phyloP scores from a whole-genome alignment of 2,113 vertebrate species.

The Colinus virginianus region DNA sequence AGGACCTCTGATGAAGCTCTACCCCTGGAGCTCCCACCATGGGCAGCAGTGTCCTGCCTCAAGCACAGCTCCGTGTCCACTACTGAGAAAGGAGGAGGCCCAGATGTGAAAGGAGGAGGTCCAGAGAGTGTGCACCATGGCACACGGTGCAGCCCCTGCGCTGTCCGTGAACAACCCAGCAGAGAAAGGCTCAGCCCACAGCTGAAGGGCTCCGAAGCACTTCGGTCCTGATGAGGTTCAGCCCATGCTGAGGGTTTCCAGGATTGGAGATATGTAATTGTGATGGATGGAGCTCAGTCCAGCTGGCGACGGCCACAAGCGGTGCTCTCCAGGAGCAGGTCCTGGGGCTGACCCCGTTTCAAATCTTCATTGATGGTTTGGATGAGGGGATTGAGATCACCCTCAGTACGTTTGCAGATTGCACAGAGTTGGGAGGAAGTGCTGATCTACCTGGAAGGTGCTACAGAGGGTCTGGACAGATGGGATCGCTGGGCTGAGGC shows the following conservation, averaged over 20 bases:
- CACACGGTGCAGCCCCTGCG: no score
- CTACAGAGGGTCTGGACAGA: no score
- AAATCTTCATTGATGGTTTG: no score
- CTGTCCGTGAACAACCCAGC: not conserved
- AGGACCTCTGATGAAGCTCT: not conserved
- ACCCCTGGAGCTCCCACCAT: not conserved
- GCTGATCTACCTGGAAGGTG: no score
- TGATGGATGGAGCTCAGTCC: not conserved
- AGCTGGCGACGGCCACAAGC: no score
- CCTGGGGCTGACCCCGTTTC: no score
- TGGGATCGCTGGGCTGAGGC: no score
- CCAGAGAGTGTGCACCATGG: not conserved
- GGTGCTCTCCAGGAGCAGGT: no score
- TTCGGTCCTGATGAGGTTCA: not conserved
- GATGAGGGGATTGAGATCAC: no score
- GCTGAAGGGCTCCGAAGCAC: not conserved
- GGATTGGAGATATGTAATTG: not conserved
- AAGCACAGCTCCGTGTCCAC: rapidly evolving
- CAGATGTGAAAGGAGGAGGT: no score
- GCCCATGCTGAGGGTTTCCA: not conserved
- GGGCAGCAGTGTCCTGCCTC: not conserved
- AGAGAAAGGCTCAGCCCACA: not conserved
- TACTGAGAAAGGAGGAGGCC: not conserved
- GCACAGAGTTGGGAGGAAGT: no score
- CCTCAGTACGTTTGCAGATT: no score